Evolutionary conservation across 2,797 vertebrate species (phyloP).

Genomic region (Syncerus caffer): DNA sequence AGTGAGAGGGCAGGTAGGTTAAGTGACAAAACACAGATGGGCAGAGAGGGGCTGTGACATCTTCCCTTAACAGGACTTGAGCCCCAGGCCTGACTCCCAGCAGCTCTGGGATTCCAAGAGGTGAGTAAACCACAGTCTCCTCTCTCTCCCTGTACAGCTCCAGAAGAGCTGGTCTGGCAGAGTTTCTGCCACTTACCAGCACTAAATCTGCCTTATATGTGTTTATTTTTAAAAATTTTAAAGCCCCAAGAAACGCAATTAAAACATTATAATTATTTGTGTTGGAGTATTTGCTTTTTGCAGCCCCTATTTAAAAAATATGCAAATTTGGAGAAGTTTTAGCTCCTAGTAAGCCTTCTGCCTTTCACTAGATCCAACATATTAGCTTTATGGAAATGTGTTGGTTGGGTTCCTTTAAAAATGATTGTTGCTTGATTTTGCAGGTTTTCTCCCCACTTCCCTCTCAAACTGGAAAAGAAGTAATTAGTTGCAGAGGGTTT

Average conservation of each 20-base stretch:
- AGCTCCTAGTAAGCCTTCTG: slow-evolving; percentile 71
- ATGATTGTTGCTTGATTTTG: slow-evolving; percentile 54
- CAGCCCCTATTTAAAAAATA: slow-evolving; percentile 70
- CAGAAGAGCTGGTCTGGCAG: background rate
- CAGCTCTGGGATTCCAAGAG: background rate
- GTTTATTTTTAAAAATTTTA: slow-evolving; percentile 15
- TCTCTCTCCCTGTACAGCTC: background rate
- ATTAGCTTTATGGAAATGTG: slow-evolving; percentile 74
- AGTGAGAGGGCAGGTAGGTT: background rate
- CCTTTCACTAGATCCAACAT: slow-evolving; percentile 68
- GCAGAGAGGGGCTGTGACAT: background rate
- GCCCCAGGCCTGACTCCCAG: too few relatives aligned
- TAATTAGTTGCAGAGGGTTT: slow-evolving; percentile 38
- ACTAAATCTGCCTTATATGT: slow-evolving; percentile 31
- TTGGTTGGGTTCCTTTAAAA: slow-evolving; percentile 64
- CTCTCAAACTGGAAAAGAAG: slow-evolving; percentile 47
- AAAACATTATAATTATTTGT: slow-evolving; percentile 83
- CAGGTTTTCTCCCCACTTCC: background rate
- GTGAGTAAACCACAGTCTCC: background rate
- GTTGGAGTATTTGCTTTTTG: slow-evolving; percentile 78
- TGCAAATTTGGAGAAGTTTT: slow-evolving; percentile 75
- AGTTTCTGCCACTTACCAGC: slow-evolving; percentile 36
- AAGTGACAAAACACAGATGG: background rate
- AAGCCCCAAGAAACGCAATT: slow-evolving; percentile 78
- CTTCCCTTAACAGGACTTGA: background rate